Base-by-base conservation (phyloP, 2,888 invertebrate genomes). In the Melipona beecheii region DNA sequence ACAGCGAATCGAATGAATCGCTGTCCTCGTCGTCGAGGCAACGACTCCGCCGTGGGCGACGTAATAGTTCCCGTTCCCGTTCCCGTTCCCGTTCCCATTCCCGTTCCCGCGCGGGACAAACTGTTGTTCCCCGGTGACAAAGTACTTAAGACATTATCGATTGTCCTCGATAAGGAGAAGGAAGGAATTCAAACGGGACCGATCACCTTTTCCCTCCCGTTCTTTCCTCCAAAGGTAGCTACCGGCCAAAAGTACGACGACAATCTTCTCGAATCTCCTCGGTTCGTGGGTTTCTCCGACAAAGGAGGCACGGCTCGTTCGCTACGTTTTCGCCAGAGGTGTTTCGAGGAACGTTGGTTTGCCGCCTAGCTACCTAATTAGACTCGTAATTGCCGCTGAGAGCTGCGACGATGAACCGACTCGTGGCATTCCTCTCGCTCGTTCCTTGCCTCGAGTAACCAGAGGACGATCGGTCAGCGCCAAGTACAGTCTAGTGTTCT, bases 1-100 rank as follows among this genome's bases (percentile, higher is more conserved):
- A 70, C 75, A 70, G 73, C 78, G 15, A 58, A 80, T 87, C 89
- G 87, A 89, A 81, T 74, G 81, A 89, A 82, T 85, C 85, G 89
- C 85, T 89, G 85, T 80, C 88, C 78, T 82, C 78, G 74, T 66
- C 78, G 65, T 52, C 43, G 58, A 68, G 85, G 85, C 89, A 85
- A 89, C 80, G 85, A 87, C 64, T 54, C 76, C 68, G 78, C 80
- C 54, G 43, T 43, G 9, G 75, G 56, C 77, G 74, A 76, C 83
- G 75, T 60, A 78, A 82, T 83, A 80, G 71, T 78, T 78, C 72
- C 76, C 79, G 65, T 64, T 62, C 65, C 78, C 79, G 66, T 75
- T 82, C 80, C 31, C 31, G 31, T 31, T 31, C 31, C 31, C 24
- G 65, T 64, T 62, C 65, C 78, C 79, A 70, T 75, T 82, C 80